Conservation (phyloP, 2,888 invertebrate genomes). For the Microplitis manilae region DNA sequence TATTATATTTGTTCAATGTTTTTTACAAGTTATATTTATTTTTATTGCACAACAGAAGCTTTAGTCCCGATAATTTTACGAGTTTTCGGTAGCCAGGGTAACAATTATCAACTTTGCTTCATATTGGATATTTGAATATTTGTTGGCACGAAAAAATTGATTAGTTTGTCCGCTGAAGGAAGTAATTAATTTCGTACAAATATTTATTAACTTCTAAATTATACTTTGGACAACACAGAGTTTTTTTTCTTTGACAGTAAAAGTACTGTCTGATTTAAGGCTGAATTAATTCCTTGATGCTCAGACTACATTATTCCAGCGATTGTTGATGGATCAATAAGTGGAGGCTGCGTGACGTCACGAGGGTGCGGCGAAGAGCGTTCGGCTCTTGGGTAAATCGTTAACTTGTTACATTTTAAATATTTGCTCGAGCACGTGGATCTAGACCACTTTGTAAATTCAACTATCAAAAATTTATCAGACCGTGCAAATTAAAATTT, state of each 20-base stretch:
- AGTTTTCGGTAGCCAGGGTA: neutral
- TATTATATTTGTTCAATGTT: slow-evolving; percentile 7
- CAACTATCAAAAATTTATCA: neutral
- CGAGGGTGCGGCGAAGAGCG: slow-evolving; percentile 62
- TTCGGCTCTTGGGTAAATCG: slow-evolving; percentile 52
- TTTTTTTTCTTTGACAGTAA: neutral
- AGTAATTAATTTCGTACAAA: neutral
- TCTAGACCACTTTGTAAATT: slow-evolving; percentile 53
- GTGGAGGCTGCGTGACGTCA: slow-evolving; percentile 66
- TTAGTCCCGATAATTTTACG: no score
- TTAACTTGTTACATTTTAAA: slow-evolving; percentile 45
- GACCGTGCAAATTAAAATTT: neutral
- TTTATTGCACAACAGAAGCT: neutral
- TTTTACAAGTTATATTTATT: slow-evolving; percentile 7
- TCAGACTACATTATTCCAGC: slow-evolving; percentile 51
- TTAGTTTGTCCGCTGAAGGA: neutral
- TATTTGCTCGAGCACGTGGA: slow-evolving; percentile 44
- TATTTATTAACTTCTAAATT: neutral
- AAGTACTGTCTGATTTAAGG: slow-evolving; percentile 9
- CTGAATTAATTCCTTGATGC: neutral
- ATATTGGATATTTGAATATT: neutral
- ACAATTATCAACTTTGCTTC: neutral
- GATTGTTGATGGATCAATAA: slow-evolving; percentile 66
- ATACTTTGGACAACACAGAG: neutral
- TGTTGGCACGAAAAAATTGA: neutral